Conservation (phyloP, 2,888 invertebrate genomes). For the Agrochola lota region DNA sequence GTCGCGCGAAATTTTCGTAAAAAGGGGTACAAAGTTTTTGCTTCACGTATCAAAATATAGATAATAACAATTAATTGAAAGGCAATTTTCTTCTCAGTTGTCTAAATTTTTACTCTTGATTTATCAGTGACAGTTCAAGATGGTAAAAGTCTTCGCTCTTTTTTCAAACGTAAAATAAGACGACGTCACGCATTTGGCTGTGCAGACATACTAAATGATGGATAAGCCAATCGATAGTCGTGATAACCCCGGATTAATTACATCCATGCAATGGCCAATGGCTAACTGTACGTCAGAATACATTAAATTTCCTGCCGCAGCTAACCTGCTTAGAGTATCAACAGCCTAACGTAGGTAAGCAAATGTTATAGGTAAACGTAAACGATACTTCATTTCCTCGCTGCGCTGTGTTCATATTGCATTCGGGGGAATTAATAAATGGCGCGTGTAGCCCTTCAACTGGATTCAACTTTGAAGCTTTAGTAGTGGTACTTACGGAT, state of each 20-base stretch:
- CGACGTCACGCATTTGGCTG: neutral
- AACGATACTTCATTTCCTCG: slow-evolving; percentile 74
- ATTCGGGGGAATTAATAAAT: slow-evolving; percentile 51
- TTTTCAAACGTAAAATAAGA: neutral
- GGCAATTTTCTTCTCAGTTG: neutral
- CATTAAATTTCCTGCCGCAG: neutral
- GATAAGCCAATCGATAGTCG: neutral
- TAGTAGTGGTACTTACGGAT: neutral
- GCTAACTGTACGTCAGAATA: neutral
- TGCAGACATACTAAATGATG: neutral
- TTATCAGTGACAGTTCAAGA: neutral
- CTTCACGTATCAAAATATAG: too few relatives aligned
- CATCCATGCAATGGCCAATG: slow-evolving; percentile 3
- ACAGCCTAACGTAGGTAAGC: slow-evolving; percentile 24
- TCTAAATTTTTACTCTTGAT: neutral
- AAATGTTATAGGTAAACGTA: slow-evolving; percentile 65
- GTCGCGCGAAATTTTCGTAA: too few relatives aligned
- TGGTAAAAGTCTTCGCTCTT: too few relatives aligned
- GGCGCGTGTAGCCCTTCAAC: slow-evolving; percentile 23
- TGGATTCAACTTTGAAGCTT: slow-evolving; percentile 40
- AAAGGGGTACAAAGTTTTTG: too few relatives aligned
- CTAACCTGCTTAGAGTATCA: slow-evolving; percentile 17
- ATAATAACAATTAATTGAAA: neutral
- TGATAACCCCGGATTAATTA: slow-evolving; percentile 11
- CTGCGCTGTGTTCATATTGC: slow-evolving; percentile 61